Conservation (phyloP, 2,113 vertebrate species). For the Phylloscopus trochilus region DNA sequence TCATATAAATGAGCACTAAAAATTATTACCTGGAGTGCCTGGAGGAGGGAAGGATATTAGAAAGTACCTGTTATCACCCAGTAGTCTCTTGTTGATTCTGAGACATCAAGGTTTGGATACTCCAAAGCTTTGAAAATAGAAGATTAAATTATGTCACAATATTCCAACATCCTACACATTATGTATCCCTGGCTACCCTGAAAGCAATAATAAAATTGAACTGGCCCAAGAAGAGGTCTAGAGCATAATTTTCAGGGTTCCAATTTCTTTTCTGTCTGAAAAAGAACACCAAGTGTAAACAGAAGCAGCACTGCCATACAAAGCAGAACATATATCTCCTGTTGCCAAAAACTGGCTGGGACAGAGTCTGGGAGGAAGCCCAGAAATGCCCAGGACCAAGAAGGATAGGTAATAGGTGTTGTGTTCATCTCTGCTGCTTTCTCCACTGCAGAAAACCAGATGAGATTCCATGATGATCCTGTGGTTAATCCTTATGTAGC, state of each 20-base stretch:
- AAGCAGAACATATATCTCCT: not conserved
- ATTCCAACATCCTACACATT: not conserved
- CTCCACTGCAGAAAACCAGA: not conserved
- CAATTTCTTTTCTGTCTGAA: not conserved
- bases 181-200: not conserved
- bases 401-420: not conserved
- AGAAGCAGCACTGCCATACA: not conserved
- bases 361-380: not conserved
- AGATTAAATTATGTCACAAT: not conserved
- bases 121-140: constrained; percentile 84
- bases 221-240: not conserved
- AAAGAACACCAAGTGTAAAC: not conserved
- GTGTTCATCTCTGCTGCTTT: not conserved
- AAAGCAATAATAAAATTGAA: not conserved
- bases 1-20: not conserved
- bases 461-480: not conserved
- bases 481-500: not conserved
- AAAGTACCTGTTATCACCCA: constrained; percentile 96
- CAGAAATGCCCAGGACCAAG: not conserved
- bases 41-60: not conserved
- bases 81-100: constrained; percentile 89
- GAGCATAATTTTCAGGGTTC: not conserved
- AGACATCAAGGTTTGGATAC: constrained; percentile 95
- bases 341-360: not conserved
- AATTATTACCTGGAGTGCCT: not conserved